Base-by-base conservation (phyloP, 2,113 vertebrate species). In the Plecturocebus donacophilus region DNA sequence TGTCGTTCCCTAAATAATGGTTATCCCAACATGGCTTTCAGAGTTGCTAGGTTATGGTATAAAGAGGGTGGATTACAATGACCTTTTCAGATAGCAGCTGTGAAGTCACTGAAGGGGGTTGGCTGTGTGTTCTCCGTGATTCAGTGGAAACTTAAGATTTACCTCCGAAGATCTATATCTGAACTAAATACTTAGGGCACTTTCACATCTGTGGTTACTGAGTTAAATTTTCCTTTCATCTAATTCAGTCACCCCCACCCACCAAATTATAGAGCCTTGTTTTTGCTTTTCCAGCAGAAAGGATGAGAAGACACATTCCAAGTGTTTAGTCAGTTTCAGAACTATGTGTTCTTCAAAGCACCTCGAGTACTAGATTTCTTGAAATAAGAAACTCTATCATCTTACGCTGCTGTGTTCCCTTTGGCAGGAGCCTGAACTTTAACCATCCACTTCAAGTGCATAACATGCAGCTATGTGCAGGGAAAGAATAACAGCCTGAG, bases 251-350 rank as follows among this genome's bases (percentile, higher is more conserved):
- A 75, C 27, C 76, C 10, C 32, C 35, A 13, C 12, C 27, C 52
- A 76, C 66, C 75, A 95, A 96, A 95, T 96, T 66, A 68, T 23
- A 97, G 70, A 95, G 56, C 47, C 77, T 87, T 97, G 92, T 94
- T 97, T 97, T 97, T 97, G 90, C 92, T 97, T 95, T 97, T 68
- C 95, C 84, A 96, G 71, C 73, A 89, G 92, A 94, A 94, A 97
- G 85, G 56, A 90, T 96, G 87, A 76, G 90, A 97, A 97, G 87
- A 92, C 77, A 94, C 52, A 97, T 47, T 97, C 92, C 92, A 96
- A 97, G 97, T 97, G 97, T 98, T 97, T 97, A 93, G 95, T 94
- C 95, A 95, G 97, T 97, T 96, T 97, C 92, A 77, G 66, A 97
- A 98, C 49, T 94, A 94, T 95, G 94, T 97, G 95, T 95, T 97